Conservation (phyloP, 2,113 vertebrate genomes). For the Cyphotilapia sp. region DNA sequence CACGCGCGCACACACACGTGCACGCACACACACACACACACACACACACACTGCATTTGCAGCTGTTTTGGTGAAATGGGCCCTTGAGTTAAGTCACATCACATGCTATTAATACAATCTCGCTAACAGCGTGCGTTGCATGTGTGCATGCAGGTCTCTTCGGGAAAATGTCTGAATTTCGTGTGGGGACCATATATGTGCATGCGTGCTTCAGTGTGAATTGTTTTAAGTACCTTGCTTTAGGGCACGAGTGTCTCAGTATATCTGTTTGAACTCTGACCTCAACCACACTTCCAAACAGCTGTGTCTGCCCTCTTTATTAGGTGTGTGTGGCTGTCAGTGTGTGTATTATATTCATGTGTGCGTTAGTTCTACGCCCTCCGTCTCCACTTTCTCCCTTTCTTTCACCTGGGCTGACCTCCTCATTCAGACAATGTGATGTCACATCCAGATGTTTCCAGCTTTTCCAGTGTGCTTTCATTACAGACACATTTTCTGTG, state of each 20-base stretch:
- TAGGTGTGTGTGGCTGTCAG: slow-evolving; percentile 4
- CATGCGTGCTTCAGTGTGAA: not conserved
- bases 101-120: slow-evolving; percentile 51
- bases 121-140: not conserved
- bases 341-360: not conserved
- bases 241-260: slow-evolving; percentile 21
- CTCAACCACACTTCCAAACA: slow-evolving; percentile 41
- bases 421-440: slow-evolving; percentile 4
- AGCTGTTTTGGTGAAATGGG: slow-evolving; percentile 47
- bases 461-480: not conserved
- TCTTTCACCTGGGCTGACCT: slow-evolving; percentile 45
- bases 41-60: not conserved
- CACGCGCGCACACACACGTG: not conserved
- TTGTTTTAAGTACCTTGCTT: slow-evolving; percentile 31
- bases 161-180: slow-evolving; percentile 16
- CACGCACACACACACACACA: not conserved
- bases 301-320: slow-evolving; percentile 45
- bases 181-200: not conserved
- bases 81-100: slow-evolving; percentile 51
- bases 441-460: slow-evolving; percentile 49
- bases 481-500: not conserved
- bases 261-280: slow-evolving; percentile 63
- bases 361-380: not conserved
- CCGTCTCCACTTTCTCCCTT: not conserved
- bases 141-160: slow-evolving; percentile 10